These are phyloP conservation scores for Harlomillsia oculata DNA, from an alignment of 1,140 invertebrate species.

Conservation along the genomic window DNA sequence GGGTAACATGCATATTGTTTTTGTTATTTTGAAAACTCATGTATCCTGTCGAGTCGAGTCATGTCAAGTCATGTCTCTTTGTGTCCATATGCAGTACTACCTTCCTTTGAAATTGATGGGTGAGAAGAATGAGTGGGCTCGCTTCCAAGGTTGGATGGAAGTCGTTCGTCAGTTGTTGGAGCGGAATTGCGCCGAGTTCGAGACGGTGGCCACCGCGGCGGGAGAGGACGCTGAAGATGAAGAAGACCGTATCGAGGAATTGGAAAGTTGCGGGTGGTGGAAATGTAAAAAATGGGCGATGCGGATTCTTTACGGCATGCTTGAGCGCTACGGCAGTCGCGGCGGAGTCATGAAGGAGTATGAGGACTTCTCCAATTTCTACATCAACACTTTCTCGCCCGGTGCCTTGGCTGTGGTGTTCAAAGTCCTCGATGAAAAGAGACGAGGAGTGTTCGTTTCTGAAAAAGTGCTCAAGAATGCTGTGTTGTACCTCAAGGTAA, in stretches of 20 bases:
- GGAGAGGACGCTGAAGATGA: no score
- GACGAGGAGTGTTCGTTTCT: conserved; percentile 78
- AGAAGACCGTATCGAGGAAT: conserved; percentile 77
- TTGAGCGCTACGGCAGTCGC: conserved; percentile 96
- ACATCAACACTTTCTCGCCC: conserved; percentile 82
- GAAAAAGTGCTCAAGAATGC: conserved; percentile 71
- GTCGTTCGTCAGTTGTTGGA: conserved; percentile 70
- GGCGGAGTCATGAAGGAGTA: conserved; percentile 86
- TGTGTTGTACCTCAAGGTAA: conserved; percentile 31
- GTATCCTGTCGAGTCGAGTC: no score
- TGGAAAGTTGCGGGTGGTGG: conserved; percentile 70
- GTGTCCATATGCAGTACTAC: conserved; percentile 55
- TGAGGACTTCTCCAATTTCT: conserved; percentile 87
- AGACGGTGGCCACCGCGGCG: conserved; percentile 60
- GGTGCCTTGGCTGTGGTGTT: conserved; percentile 78
- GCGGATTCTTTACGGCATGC: conserved; percentile 84
- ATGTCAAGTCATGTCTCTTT: no score
- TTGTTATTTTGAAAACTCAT: no score
- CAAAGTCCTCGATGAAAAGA: conserved; percentile 76
- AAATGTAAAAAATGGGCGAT: conserved; percentile 98
- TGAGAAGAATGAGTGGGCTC: conserved; percentile 51
- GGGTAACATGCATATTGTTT: no score
- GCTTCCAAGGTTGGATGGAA: conserved; percentile 96
- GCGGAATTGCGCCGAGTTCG: conserved; percentile 56
- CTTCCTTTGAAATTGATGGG: conserved; percentile 82